Base-by-base conservation (phyloP, 1,140 invertebrate genomes). In the Ceratosolen fusciceps region DNA sequence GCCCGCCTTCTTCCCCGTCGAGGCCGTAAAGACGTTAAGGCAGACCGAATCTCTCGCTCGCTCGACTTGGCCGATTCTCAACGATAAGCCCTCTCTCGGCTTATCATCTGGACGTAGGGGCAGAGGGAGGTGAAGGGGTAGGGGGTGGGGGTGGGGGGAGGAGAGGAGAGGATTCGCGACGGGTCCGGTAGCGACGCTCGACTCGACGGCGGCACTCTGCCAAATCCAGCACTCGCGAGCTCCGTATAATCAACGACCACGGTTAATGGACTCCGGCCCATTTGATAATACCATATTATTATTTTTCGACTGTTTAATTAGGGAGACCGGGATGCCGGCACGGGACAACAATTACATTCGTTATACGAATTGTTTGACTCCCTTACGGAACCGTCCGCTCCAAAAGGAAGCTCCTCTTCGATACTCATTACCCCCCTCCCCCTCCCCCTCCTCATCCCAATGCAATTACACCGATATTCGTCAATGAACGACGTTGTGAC, bases 251-350 rank as follows among this genome's bases (percentile, higher is more conserved):
- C 16, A 75, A 62, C 29, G 58, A 34, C 24, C 39, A 8, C 47
- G 60, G 49, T 24, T 1, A 29, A 54, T 34, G 34, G 21, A 37
- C 39, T 34, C 37, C 70, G 29, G 43, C 74, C 74, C 60, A 65
- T 75, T 75, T 67, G 24, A 49, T 75, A 75, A 75, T 75, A 52
- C 37, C 60, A 67, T 75, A 67, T 2, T 31, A 75, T 75, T 75
- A 75, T 26, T 75, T n/a, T 52, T 49, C 0, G 49, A 7, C 49
- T 72, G 21, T 54, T 72, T 54, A 54, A 72, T 72, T 72, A 72
- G 21, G 24, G 24, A 43, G 67, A 70, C 49, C n/a, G n/a, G n/a
- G n/a, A n/a, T 70, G 37, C 24, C 39, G 67, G 39, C 49, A 29
- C 31, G 19, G 26, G 34, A 43, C 21, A 9, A 70, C 43, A 70